Evolutionary conservation across 2,888 invertebrate genomes (phyloP).

Genomic region (Timema cristinae): DNA sequence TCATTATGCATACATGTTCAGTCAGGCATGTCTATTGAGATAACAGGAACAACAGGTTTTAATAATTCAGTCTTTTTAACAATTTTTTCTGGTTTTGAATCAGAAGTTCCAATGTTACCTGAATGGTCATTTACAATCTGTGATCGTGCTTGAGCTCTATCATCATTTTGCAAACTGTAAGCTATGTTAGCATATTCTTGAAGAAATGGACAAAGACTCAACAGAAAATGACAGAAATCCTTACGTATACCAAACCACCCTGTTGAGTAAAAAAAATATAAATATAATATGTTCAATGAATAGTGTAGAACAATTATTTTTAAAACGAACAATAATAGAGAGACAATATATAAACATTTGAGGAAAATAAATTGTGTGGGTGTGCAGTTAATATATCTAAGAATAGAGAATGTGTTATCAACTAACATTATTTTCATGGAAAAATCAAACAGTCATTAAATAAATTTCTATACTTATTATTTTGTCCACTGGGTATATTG

Average conservation of each 20-base stretch:
- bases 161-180: slow-evolving; percentile 66
- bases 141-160: slow-evolving; percentile 38
- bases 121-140: slow-evolving; percentile 43
- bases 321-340: no score
- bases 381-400: no score
- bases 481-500: no score
- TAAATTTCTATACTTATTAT: no score
- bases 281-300: slow-evolving; percentile 13
- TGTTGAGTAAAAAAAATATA: slow-evolving; percentile 47
- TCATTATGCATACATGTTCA: slow-evolving; percentile 47
- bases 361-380: no score
- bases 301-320: neutral
- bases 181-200: slow-evolving; percentile 99
- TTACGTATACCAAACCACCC: slow-evolving; percentile 99
- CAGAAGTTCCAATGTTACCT: slow-evolving; percentile 49
- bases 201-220: slow-evolving; percentile 88
- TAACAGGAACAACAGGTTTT: slow-evolving; percentile 84
- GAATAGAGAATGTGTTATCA: no score
- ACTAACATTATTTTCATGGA: no score
- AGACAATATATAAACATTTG: no score
- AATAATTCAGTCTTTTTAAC: slow-evolving; percentile 72
- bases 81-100: slow-evolving; percentile 61
- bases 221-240: slow-evolving; percentile 95
- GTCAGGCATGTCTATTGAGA: slow-evolving; percentile 89
- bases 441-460: no score